Conservation (phyloP, 2,888 invertebrate species). For the Philhelius pedissequus region DNA sequence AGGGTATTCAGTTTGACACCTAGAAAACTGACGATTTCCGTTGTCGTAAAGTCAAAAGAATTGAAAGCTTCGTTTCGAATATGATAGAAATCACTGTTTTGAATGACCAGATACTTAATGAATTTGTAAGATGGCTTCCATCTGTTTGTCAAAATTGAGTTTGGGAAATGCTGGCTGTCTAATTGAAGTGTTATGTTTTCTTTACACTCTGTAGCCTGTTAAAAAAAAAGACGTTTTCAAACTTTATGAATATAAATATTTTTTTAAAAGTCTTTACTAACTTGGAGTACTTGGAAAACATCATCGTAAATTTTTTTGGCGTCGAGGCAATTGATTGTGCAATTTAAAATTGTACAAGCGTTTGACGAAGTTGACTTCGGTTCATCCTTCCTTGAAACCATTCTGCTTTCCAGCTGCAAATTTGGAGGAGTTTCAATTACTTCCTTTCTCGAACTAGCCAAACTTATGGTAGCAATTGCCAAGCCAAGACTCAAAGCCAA, state of each 20-base stretch:
- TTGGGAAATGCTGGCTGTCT: conserved; percentile 66
- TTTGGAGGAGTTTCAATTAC: background rate
- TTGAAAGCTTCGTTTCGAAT: conserved; percentile 73
- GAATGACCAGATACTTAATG: conserved; percentile 70
- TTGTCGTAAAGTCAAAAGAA: conserved; percentile 71
- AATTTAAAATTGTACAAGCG: conserved; percentile 56
- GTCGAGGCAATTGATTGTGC: conserved; percentile 62
- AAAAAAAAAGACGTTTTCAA: background rate
- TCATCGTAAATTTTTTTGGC: conserved; percentile 43
- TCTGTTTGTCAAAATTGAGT: conserved; percentile 44
- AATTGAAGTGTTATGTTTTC: conserved; percentile 65
- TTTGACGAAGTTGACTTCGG: background rate
- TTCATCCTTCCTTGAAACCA: background rate
- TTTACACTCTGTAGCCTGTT: conserved; percentile 62
- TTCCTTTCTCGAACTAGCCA: background rate
- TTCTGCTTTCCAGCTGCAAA: background rate
- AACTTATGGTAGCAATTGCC: background rate
- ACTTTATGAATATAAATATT: background rate
- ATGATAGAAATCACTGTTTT: conserved; percentile 59
- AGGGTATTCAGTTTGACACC: conserved; percentile 69
- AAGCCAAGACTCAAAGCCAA: background rate
- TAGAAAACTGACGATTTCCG: conserved; percentile 68
- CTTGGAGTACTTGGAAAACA: conserved; percentile 44
- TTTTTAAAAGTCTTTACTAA: conserved; percentile 54
- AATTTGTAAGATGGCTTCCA: conserved; percentile 66